Base-by-base conservation (phyloP, 2,113 vertebrate genomes). In the Columba livia region DNA sequence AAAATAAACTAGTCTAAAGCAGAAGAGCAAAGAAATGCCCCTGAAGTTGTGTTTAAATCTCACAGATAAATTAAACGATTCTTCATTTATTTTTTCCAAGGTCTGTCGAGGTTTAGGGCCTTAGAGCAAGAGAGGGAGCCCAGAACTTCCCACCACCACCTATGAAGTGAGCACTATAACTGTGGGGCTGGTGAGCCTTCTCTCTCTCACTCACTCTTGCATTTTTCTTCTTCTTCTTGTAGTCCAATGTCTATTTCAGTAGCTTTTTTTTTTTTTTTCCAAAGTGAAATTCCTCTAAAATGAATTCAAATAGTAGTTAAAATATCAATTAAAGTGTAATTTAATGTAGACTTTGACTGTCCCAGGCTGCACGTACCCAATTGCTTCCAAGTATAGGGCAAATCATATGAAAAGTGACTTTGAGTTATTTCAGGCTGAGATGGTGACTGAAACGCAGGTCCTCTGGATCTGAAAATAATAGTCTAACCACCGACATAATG, bases 351-450 rank as follows among this genome's bases (percentile, higher is more conserved):
- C 21, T 70, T 70, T 48, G 21, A 51, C 21, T n/a, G n/a, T 86
- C 11, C 23, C 23, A 64, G 71, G 29, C 34, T 0, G 0, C 42
- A 32, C 7, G 58, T n/a, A 79, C 2, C 3, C 19, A 58, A n/a
- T 19, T 79, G 3, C 42, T 82, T 72, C n/a, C 56, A 54, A 38
- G 31, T 38, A n/a, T 53, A 42, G 31, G 50, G 19, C 10, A 74
- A 79, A 69, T 58, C 17, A 36, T 26, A 48, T 23, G 29, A 73
- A 71, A 89, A 47, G 13, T 18, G 18, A 8, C 24, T 79, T 42
- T 54, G 31, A 79, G 24, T 42, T 54, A 21, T 60, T 73, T 64
- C 54, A 64, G 36, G 8, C 48, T 48, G 31, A 65, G n/a, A 79
- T 10, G 10, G 29, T 1, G 2, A 24, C 48, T 73, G 48, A 73